Evolutionary conservation across 2,888 invertebrate genomes (phyloP).

Genomic region (Polymixis flavicincta): DNA sequence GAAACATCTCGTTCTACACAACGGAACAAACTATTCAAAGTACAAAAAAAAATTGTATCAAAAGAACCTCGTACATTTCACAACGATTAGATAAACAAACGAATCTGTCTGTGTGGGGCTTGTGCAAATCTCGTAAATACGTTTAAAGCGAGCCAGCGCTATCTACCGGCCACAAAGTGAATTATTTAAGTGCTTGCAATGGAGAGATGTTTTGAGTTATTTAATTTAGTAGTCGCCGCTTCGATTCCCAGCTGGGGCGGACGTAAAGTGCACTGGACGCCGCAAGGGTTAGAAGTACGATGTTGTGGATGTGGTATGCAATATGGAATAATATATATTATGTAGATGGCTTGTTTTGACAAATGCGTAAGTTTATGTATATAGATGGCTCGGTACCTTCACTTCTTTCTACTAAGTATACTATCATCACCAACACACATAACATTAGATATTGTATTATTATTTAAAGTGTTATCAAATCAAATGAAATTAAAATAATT

Average conservation of each 20-base stretch:
- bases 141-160: slow-evolving; percentile 58
- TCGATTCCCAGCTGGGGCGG: slow-evolving; percentile 67
- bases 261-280: slow-evolving; percentile 67
- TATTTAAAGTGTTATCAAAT: not conserved
- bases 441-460: not conserved
- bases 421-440: not conserved
- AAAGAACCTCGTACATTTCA: slow-evolving; percentile 18
- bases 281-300: not conserved
- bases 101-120: slow-evolving; percentile 35
- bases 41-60: not conserved
- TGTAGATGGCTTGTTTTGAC: not conserved
- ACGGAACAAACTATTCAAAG: not conserved
- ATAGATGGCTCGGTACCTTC: not conserved
- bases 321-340: too few relatives aligned
- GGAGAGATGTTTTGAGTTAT: slow-evolving; percentile 74
- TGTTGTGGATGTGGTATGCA: slow-evolving; percentile 32
- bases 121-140: slow-evolving; percentile 59
- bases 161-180: slow-evolving; percentile 67
- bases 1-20: too few relatives aligned
- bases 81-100: slow-evolving; percentile 35
- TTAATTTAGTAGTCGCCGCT: slow-evolving; percentile 73
- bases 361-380: not conserved
- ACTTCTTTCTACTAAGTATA: not conserved
- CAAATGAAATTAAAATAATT: too few relatives aligned
- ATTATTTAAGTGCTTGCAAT: slow-evolving; percentile 70